Evolutionary conservation across 1,140 invertebrate species (phyloP).

Genomic region (Tetramorium simillimum): DNA sequence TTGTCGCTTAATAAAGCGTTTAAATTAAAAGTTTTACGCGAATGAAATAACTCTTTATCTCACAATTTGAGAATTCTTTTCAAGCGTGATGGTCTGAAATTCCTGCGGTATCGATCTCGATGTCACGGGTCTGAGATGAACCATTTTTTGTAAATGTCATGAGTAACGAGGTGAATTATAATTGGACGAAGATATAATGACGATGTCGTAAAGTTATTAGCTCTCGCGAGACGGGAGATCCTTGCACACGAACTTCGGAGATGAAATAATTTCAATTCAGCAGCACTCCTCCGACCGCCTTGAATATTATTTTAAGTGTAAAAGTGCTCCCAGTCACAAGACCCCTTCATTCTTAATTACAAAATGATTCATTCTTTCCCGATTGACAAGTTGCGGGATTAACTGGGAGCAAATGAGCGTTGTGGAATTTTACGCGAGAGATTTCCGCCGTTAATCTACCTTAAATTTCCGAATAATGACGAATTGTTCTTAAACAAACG

Average conservation of each 20-base stretch:
- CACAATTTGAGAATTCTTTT: not conserved
- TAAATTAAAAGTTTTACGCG: not conserved
- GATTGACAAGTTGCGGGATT: not conserved
- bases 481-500: not conserved
- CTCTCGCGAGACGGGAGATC: slow-evolving; percentile 67
- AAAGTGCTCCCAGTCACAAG: slow-evolving; percentile 35
- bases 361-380: slow-evolving; percentile 15
- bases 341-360: slow-evolving; percentile 1
- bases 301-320: slow-evolving; percentile 45
- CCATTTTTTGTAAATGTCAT: not conserved
- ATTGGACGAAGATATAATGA: slow-evolving; percentile 17
- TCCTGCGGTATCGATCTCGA: slow-evolving; percentile 17
- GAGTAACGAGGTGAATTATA: slow-evolving; percentile 16
- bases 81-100: not conserved
- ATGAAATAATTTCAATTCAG: slow-evolving; percentile 77
- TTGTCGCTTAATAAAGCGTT: slow-evolving; percentile 15
- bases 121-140: not conserved
- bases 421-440: not conserved
- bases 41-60: slow-evolving; percentile 8
- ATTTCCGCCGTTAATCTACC: not conserved
- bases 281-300: slow-evolving; percentile 3
- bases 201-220: slow-evolving; percentile 75
- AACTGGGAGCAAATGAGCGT: not conserved
- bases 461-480: not conserved
- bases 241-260: slow-evolving; percentile 73